These are phyloP conservation scores for Halcyon malimbica DNA, from an alignment of 2,113 vertebrate species.

Conservation along the genomic window DNA sequence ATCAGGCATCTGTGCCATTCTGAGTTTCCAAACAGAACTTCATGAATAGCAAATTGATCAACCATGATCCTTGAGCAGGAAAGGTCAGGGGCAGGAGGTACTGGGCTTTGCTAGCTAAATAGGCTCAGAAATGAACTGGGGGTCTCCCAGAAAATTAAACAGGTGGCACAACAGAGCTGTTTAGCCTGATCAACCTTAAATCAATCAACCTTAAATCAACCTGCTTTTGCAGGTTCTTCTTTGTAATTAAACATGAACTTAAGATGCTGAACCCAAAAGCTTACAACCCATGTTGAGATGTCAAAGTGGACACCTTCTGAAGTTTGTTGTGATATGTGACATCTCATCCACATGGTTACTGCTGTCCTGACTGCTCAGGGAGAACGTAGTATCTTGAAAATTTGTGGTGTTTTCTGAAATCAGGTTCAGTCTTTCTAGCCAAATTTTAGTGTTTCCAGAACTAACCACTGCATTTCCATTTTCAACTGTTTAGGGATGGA, in stretches of 20 bases:
- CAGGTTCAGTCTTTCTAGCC: background rate
- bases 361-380: background rate
- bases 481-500: background rate
- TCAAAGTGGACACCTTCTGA: background rate
- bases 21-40: background rate
- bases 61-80: background rate
- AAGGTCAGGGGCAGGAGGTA: background rate
- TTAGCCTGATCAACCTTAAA: background rate
- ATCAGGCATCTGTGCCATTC: background rate
- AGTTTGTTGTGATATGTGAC: background rate
- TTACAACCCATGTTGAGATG: background rate
- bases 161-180: background rate
- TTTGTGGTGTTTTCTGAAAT: background rate
- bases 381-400: background rate
- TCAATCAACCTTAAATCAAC: background rate
- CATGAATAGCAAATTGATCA: background rate
- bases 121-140: background rate
- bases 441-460: constrained; percentile 7
- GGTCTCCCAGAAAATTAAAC: background rate
- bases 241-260: background rate
- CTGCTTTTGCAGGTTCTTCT: background rate
- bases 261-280: background rate
- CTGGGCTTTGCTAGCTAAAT: background rate
- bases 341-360: background rate
- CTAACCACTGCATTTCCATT: constrained; percentile 1